These are phyloP conservation scores for Lycaena phlaeas DNA, from an alignment of 2,888 invertebrate genomes.

Conservation along the genomic window DNA sequence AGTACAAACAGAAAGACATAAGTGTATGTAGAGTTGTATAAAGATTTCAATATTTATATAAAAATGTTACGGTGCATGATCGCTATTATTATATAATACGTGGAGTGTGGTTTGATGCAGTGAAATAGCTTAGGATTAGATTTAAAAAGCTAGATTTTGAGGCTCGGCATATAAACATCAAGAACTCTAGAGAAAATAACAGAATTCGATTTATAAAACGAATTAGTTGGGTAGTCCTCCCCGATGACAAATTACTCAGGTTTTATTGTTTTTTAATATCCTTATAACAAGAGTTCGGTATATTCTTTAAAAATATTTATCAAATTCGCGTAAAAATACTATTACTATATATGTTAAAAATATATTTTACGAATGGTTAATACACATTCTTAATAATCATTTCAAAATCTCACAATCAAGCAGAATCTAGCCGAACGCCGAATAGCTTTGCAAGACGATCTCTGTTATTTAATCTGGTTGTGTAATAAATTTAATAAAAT, in stretches of 20 bases:
- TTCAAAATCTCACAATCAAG: background rate
- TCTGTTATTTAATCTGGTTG: constrained; percentile 15
- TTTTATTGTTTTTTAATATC: too few species aligned
- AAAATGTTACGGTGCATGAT: constrained; percentile 9
- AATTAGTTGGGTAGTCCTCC: background rate
- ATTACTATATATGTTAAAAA: too few species aligned
- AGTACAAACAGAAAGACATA: constrained; percentile 17
- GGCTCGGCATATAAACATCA: constrained; percentile 25
- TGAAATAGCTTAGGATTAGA: constrained; percentile 18
- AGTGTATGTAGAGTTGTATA: constrained; percentile 11
- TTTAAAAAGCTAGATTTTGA: constrained; percentile 30
- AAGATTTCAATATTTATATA: constrained; percentile 11
- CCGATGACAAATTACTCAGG: too few species aligned
- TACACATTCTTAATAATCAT: too few species aligned
- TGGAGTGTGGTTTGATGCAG: constrained; percentile 18
- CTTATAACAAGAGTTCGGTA: too few species aligned
- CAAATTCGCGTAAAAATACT: too few species aligned
- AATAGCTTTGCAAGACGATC: constrained; percentile 6
- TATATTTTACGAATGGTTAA: too few species aligned
- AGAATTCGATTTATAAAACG: background rate
- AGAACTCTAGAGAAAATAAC: constrained; percentile 3
- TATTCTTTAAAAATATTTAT: too few species aligned
- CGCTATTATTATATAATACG: constrained; percentile 11
- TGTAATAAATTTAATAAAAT: constrained; percentile 25
- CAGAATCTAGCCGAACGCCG: background rate